These are phyloP conservation scores for Parnassius mnemosyne DNA, from an alignment of 2,888 invertebrate genomes.

Conservation along the genomic window DNA sequence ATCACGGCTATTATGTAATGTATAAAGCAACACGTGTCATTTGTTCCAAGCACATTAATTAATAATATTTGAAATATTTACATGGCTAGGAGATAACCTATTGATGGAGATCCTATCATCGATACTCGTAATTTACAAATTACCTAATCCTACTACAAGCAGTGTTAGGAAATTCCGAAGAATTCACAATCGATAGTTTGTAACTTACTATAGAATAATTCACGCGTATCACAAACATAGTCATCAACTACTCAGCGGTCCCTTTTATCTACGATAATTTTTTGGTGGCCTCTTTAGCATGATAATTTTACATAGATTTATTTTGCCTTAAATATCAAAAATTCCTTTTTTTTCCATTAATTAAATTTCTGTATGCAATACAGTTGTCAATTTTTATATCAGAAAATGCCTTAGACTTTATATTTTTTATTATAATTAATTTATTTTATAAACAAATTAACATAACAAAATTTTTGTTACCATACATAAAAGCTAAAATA, in stretches of 20 bases:
- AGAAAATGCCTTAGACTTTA: too few species aligned
- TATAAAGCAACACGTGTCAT: not conserved
- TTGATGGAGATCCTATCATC: conserved; percentile 2
- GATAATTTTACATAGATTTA: not conserved
- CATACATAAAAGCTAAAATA: too few species aligned
- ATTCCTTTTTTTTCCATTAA: too few species aligned
- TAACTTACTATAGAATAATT: not conserved
- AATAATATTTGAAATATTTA: conserved; percentile 2
- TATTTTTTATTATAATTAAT: too few species aligned
- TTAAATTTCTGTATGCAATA: too few species aligned
- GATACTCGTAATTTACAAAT: conserved; percentile 16
- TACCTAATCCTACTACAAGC: conserved; percentile 5
- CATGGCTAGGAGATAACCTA: conserved; percentile 7
- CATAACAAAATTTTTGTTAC: too few species aligned
- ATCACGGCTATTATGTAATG: too few species aligned
- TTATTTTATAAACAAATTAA: too few species aligned
- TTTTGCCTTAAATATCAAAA: too few species aligned
- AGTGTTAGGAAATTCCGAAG: conserved; percentile 7
- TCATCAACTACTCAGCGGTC: conserved; percentile 8
- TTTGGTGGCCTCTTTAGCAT: conserved; percentile 22
- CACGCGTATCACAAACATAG: not conserved
- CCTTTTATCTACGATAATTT: conserved; percentile 26
- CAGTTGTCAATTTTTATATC: too few species aligned
- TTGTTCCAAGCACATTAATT: conserved; percentile 4
- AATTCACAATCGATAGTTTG: conserved; percentile 1